phyloP scores from a whole-genome alignment of 2,888 invertebrate species.

The Leucoma salicis region DNA sequence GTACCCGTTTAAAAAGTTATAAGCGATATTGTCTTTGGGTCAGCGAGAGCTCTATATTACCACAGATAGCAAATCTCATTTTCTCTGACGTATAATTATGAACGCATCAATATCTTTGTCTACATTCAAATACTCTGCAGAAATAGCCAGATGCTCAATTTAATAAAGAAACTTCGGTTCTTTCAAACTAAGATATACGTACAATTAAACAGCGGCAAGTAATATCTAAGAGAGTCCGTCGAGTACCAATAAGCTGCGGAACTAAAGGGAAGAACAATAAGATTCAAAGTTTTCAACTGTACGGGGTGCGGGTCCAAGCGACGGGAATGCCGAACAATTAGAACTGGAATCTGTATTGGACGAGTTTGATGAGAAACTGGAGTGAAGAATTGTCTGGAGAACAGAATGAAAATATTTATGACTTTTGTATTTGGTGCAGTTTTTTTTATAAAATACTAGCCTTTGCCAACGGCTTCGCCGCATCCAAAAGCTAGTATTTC shows the following conservation, averaged over 20 bases:
- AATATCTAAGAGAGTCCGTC: slow-evolving; percentile 27
- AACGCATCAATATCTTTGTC: background rate
- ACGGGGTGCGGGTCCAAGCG: slow-evolving; percentile 16
- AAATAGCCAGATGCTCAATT: background rate
- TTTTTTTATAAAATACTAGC: too few relatives aligned
- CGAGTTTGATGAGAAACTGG: slow-evolving; percentile 9
- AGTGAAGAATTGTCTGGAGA: too few relatives aligned
- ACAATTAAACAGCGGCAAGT: slow-evolving; percentile 29
- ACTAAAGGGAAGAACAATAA: slow-evolving; percentile 41
- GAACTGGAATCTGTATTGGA: slow-evolving; percentile 14
- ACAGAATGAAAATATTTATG: too few relatives aligned
- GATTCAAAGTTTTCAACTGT: slow-evolving; percentile 42
- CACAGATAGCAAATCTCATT: too few relatives aligned
- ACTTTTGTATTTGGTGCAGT: too few relatives aligned
- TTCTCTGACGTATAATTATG: too few relatives aligned
- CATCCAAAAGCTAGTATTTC: too few relatives aligned
- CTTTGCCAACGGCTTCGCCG: too few relatives aligned
- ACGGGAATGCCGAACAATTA: slow-evolving; percentile 15
- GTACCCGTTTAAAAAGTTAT: too few relatives aligned
- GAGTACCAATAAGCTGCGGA: slow-evolving; percentile 45
- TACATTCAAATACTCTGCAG: background rate
- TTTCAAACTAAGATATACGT: slow-evolving; percentile 13
- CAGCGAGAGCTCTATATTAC: too few relatives aligned
- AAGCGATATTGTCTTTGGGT: too few relatives aligned
- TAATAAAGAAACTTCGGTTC: background rate